phyloP scores from a whole-genome alignment of 2,888 invertebrate genomes.

The Hermodice carunculata region DNA sequence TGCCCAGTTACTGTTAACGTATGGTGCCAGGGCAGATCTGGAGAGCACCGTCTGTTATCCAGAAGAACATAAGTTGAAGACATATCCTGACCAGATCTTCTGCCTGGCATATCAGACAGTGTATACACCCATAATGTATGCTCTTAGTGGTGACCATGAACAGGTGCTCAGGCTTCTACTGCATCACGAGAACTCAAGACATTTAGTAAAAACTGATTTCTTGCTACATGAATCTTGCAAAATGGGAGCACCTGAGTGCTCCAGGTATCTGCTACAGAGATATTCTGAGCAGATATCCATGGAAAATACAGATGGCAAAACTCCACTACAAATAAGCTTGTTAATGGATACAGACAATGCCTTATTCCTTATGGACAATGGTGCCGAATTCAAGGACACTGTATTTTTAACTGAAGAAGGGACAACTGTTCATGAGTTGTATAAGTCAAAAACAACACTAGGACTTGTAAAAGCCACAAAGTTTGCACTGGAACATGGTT shows the following conservation, averaged over 20 bases:
- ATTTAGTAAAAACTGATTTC: conserved; percentile 52
- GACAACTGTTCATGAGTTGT: conserved; percentile 69
- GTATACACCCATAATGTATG: conserved; percentile 62
- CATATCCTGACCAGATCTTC: conserved; percentile 51
- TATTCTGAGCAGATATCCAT: conserved; percentile 44
- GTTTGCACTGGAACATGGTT: conserved; percentile 80
- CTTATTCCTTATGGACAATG: conserved; percentile 72
- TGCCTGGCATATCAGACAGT: conserved; percentile 58
- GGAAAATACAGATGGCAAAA: conserved; percentile 41
- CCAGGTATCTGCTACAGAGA: conserved; percentile 57
- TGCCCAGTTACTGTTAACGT: conserved; percentile 78
- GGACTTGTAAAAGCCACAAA: conserved; percentile 79
- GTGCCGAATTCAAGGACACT: conserved; percentile 73
- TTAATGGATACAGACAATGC: conserved; percentile 83
- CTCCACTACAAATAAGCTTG: conserved; percentile 44
- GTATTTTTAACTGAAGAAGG: conserved; percentile 42
- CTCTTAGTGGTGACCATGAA: conserved; percentile 60
- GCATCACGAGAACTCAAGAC: conserved; percentile 69
- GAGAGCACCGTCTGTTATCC: conserved; percentile 84
- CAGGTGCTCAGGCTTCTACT: conserved; percentile 52
- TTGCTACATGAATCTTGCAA: conserved; percentile 71
- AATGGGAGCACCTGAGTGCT: conserved; percentile 74
- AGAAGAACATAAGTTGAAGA: conserved; percentile 74
- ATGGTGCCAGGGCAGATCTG: conserved; percentile 80
- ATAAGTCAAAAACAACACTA: conserved; percentile 67